phyloP scores from a whole-genome alignment of 2,113 vertebrate genomes.

The Hoplias malabaricus region DNA sequence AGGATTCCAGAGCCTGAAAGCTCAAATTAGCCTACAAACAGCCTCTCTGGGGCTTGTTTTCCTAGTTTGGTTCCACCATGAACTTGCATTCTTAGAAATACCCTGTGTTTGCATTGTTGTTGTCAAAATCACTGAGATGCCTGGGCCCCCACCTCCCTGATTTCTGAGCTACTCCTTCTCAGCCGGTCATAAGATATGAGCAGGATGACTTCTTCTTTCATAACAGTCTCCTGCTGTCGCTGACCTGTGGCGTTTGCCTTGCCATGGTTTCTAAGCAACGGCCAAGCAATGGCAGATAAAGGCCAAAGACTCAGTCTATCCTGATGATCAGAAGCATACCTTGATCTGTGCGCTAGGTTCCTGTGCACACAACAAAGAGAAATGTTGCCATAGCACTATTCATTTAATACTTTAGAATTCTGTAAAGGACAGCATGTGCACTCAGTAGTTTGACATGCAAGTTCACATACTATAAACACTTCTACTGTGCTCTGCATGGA shows the following conservation, averaged over 20 bases:
- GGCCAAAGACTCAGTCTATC: not conserved
- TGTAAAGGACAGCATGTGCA: not conserved
- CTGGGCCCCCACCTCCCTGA: not conserved
- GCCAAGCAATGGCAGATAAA: not conserved
- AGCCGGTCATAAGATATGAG: not conserved
- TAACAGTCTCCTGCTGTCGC: not conserved
- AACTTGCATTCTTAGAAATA: conserved; percentile 7
- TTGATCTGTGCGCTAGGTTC: not conserved
- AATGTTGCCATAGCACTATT: not conserved
- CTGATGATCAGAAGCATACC: not conserved
- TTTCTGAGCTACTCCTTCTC: not conserved
- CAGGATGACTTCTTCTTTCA: not conserved
- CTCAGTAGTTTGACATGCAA: not conserved
- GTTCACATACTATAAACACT: not conserved
- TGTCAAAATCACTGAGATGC: not conserved
- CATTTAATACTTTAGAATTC: not conserved
- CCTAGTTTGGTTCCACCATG: not conserved
- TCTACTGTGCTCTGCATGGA: not conserved
- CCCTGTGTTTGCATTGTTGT: not conserved
- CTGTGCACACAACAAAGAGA: not conserved
- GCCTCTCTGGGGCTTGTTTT: conserved; percentile 9
- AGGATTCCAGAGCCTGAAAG: not conserved
- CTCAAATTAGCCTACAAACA: not conserved
- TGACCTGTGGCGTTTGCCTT: not conserved
- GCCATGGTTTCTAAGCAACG: conserved; percentile 3